Evolutionary conservation across 2,113 vertebrate species (phyloP), one percentile per base, ranked within the genome.

Genomic region (Erinaceus europaeus): DNA sequence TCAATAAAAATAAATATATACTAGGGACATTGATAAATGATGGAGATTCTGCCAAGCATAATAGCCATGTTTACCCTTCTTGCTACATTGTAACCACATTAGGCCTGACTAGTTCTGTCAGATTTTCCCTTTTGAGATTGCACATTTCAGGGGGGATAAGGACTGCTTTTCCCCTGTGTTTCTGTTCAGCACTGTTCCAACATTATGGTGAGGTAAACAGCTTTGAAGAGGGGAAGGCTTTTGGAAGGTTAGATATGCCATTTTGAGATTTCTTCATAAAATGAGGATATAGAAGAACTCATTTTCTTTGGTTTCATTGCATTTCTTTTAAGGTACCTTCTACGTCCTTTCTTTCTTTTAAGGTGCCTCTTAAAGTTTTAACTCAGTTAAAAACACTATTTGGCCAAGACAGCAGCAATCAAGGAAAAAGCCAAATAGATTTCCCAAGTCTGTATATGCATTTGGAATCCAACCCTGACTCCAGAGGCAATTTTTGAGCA

Each of bases 401-500:
- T 59, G 89, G 74, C 86, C 72, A 74, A 84, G 83, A 67, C 6
- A n/a, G 38, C 53, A 91, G 11, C 5, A 29, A 69, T 1, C 9
- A 80, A 90, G 29, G 40, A 72, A 85, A 53, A 88, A 93, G 59
- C 80, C 72, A 20, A 92, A 92, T 92, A 62, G 76, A 80, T 57
- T 83, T 89, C 69, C n/a, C 74, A 76, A 89, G 53, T 93, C 84
- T 84, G 71, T 14, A 75, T 75, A 87, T 78, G 87, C 9, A 73
- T 71, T 92, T 73, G 79, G 1, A 78, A 8, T 90, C 91, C 67
- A 84, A 71, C 46, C 1, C 2, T 52, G 84, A 92, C 90, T 85
- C 90, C 79, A 90, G 86, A 94, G 88, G 82, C 34, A 50, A 82
- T 88, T 94, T 86, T 86, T 84, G 75, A 91, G 88, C 71, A 77